Percentiles rank a stretch among this genome's conserved stretches.
Conservation (phyloP, 2,113 vertebrate species). For the Stercorarius parasiticus region DNA sequence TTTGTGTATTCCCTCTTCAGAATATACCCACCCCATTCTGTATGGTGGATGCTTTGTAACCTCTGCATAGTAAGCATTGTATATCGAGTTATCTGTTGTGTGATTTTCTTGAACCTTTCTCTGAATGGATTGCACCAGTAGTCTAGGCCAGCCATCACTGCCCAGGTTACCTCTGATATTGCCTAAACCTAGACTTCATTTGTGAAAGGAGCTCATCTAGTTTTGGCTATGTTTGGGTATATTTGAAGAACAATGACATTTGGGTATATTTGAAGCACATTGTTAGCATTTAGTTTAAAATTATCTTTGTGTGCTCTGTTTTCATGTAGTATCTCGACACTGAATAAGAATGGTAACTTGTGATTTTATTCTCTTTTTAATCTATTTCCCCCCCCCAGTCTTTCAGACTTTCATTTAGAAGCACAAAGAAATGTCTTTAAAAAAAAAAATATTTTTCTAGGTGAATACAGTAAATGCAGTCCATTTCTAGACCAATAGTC, state of each 20-base stretch:
- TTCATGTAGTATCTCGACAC: background rate
- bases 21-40: background rate
- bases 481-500: background rate
- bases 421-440: background rate
- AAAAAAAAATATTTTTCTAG: background rate
- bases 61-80: background rate
- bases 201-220: background rate
- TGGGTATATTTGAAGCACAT: background rate
- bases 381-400: background rate
- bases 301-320: background rate
- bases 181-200: background rate
- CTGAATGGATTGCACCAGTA: background rate
- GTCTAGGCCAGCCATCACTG: background rate
- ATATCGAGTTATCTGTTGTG: accelerated
- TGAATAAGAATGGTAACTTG: background rate
- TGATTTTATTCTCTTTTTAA: background rate
- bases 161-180: background rate
- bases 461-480: background rate
- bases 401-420: background rate
- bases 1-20: background rate
- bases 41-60: accelerated
- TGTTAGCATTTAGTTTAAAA: background rate
- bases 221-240: background rate
- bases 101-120: background rate
- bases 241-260: background rate